Evolutionary conservation across 2,888 invertebrate species (phyloP), one percentile per base, ranked within the genome.

Genomic region (Automeris io): DNA sequence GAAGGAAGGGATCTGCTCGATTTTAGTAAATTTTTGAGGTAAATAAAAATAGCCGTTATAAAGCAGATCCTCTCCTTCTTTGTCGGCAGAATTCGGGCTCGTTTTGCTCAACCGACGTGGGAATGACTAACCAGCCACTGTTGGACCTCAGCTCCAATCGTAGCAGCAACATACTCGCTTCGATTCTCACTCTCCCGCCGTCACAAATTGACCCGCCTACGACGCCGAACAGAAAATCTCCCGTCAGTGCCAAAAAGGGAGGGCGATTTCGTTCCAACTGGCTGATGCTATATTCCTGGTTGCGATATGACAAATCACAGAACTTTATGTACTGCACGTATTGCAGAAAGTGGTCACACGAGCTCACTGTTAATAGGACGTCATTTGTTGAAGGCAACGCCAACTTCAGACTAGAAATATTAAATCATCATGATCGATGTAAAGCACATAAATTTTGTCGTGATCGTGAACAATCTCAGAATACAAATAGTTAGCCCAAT

Each of bases 341-440:
- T 57, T 93, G 93, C 59, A 87, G 93, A 45, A 91, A 91, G 56
- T 93, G 93, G 92, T 91, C 92, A 37, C 88, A 88, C 33, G 61
- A 65, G 33, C 44, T 65, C 49, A 90, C 92, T 8, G 91, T 92
- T 44, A 91, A 91, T 56, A 88, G 92, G 41, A 93, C 93, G n/a
- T 92, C 92, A 0, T 93, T 93, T 56, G 91, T 92, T n/a, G 91
- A 91, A 57, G 93, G 93, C 40, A 93, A 92, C 58, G 89, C 91
- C 33, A 93, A 93, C 71, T 93, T 93, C 74, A 88, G 93, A 37
- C 80, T 93, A 44, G 93, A 93, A 79, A 93, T 93, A 56, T 90
- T 93, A 33, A 93, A 93, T 68, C 93, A 93, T 70, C 93, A 93
- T 62, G 91, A 93, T 67, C 93, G 91, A 66, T 92, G 92, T 68